Conservation (phyloP, 2,797 vertebrate genomes). For the Morus bassanus region DNA sequence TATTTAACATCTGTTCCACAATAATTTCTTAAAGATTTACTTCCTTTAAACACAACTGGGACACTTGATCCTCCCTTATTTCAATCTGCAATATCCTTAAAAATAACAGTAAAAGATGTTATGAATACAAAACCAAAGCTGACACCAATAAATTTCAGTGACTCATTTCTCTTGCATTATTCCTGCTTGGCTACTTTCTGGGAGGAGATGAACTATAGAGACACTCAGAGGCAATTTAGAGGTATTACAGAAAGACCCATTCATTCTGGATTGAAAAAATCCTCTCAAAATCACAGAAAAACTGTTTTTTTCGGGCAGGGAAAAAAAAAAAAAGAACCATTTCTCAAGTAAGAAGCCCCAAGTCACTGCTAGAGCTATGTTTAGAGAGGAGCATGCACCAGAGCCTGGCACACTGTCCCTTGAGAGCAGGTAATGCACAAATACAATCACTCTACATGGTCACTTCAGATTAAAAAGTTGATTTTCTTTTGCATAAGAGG, state of each 20-base stretch:
- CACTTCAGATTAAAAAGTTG: not conserved
- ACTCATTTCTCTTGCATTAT: conserved; percentile 61
- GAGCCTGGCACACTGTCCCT: not conserved
- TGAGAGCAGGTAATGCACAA: not conserved
- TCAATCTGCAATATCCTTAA: conserved; percentile 69
- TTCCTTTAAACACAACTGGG: conserved; percentile 66
- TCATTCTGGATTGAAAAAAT: not conserved
- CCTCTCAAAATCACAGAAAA: not conserved
- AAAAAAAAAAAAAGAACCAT: not conserved
- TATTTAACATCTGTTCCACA: conserved; percentile 69
- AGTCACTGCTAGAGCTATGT: not conserved
- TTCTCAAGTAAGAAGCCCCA: not conserved
- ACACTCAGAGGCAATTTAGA: conserved; percentile 67
- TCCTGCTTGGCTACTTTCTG: conserved; percentile 26
- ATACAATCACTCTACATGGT: not conserved
- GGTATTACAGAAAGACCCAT: conserved; percentile 52
- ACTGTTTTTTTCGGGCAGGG: rapidly evolving
- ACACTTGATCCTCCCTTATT: conserved; percentile 73
- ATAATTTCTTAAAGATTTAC: conserved; percentile 74
- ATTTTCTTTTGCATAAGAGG: not conserved
- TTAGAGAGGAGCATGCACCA: not conserved
- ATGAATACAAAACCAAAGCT: conserved; percentile 66
- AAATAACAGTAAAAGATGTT: conserved; percentile 72
- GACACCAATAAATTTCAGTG: conserved; percentile 73
- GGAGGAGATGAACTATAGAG: conserved; percentile 64